Evolutionary conservation across 1,140 invertebrate genomes (phyloP).

Genomic region (Phenacoccus solenopsis): DNA sequence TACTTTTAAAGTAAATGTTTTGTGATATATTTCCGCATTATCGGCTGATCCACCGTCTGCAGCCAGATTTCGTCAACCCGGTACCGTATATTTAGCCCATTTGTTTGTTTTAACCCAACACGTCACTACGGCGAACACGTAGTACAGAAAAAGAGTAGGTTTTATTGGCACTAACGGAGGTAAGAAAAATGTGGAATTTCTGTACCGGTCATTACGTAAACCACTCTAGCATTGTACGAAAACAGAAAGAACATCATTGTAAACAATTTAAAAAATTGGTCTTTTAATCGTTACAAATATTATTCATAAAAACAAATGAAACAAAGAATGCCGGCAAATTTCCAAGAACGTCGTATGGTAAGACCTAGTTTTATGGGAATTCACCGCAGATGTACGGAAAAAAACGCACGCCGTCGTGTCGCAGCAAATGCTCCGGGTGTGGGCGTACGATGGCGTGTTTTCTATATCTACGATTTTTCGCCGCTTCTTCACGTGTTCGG

Average conservation of each 20-base stretch:
- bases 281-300: neutral
- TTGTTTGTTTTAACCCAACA: no score
- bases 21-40: no score
- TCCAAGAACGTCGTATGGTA: conserved; percentile 2
- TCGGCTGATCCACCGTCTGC: no score
- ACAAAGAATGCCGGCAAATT: neutral
- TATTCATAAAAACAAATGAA: neutral
- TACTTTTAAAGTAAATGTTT: no score
- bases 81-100: no score
- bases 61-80: no score
- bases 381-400: neutral
- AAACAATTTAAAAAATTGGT: neutral
- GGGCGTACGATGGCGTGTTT: neutral
- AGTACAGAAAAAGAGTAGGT: neutral
- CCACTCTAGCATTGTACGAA: neutral
- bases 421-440: neutral
- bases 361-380: neutral
- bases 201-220: neutral
- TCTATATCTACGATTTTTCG: neutral
- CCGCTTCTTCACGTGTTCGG: neutral
- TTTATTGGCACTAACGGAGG: neutral
- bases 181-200: neutral
- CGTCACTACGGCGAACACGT: no score
- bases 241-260: neutral
- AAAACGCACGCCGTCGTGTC: no score